A percentile compares a stretch with the other conserved stretches of the same genome.
Evolutionary conservation across 2,113 vertebrate genomes (phyloP).

Genomic region (Anser cygnoides): DNA sequence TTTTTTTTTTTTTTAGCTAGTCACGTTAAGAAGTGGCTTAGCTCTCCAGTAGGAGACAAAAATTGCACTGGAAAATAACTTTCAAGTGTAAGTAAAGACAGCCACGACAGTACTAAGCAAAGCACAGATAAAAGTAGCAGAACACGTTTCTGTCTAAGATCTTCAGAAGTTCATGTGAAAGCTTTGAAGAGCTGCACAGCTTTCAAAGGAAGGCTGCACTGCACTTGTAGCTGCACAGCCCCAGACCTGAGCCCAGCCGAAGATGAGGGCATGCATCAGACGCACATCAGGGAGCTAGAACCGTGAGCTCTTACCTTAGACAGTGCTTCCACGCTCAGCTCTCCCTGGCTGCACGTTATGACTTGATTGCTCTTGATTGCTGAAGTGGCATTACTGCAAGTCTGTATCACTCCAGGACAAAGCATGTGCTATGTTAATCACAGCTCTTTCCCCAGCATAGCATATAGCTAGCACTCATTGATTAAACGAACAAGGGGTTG

Average conservation of each 20-base stretch:
- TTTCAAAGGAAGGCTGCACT: not conserved
- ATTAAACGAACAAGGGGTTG: not conserved
- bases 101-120: not conserved
- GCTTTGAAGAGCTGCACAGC: not conserved
- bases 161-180: not conserved
- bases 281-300: not conserved
- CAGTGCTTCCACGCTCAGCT: fast-evolving
- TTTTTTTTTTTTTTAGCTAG: not conserved
- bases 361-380: not conserved
- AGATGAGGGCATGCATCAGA: not conserved
- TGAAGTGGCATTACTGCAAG: not conserved
- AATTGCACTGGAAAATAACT: not conserved
- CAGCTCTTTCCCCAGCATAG: not conserved
- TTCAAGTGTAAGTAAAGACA: not conserved
- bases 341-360: fast-evolving
- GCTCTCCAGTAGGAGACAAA: not conserved
- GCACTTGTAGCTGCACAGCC: not conserved
- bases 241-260: not conserved
- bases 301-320: not conserved
- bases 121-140: not conserved
- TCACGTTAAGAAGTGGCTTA: not conserved
- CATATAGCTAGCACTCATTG: not conserved
- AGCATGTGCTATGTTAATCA: not conserved
- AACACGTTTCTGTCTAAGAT: not conserved
- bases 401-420: not conserved